Evolutionary conservation across 2,888 invertebrate species (phyloP).

Genomic region (Iselma pallidipennis): DNA sequence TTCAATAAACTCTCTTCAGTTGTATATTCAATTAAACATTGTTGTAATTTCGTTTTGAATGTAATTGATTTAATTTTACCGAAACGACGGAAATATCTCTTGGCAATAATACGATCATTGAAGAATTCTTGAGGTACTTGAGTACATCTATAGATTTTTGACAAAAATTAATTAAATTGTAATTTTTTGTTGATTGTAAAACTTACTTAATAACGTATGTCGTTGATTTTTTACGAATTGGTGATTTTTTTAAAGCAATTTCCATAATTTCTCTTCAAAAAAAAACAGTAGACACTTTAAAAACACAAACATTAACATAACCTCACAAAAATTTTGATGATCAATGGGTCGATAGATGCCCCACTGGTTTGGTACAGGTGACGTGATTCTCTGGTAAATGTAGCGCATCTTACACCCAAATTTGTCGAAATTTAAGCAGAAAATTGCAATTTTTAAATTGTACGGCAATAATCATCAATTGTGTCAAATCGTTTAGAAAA

Average conservation of each 20-base stretch:
- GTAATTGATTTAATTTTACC: slow-evolving; percentile 70
- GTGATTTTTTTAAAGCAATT: background rate
- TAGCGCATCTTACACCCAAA: too few relatives aligned
- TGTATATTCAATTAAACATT: slow-evolving; percentile 72
- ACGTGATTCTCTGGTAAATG: too few relatives aligned
- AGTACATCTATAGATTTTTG: slow-evolving; percentile 59
- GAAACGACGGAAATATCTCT: slow-evolving; percentile 71
- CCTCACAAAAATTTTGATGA: background rate
- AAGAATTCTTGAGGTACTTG: slow-evolving; percentile 69
- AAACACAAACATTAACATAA: background rate
- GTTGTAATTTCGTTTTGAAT: slow-evolving; percentile 65
- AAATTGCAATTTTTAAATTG: too few relatives aligned
- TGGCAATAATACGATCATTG: slow-evolving; percentile 64
- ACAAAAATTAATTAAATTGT: background rate
- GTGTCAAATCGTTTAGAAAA: too few relatives aligned
- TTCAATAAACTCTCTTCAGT: slow-evolving; percentile 62
- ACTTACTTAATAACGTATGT: background rate
- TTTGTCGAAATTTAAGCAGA: too few relatives aligned
- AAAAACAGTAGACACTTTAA: too few relatives aligned
- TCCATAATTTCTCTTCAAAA: background rate
- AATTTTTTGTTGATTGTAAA: background rate
- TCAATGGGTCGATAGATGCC: too few relatives aligned
- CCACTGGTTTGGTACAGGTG: too few relatives aligned
- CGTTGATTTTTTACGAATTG: background rate
- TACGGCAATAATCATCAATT: too few relatives aligned